Evolutionary conservation across 2,113 vertebrate genomes (phyloP).

Genomic region (Pontoporia blainvillei): DNA sequence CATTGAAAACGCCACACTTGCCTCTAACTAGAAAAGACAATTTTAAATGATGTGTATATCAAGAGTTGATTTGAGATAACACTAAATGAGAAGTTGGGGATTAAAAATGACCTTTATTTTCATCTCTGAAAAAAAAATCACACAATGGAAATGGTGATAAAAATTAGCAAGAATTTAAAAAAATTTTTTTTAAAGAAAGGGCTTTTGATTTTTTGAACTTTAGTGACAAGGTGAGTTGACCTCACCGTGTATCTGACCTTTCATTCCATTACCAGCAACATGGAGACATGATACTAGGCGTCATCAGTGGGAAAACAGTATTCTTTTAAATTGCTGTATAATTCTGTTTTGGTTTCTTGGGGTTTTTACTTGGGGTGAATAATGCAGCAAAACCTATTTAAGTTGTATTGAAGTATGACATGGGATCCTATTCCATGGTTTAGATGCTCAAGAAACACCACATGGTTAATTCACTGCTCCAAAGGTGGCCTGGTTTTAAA

Average conservation of each 20-base stretch:
- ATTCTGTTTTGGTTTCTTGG: not conserved
- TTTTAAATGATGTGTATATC: slow-evolving; percentile 31
- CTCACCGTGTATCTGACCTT: not conserved
- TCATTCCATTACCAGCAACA: not conserved
- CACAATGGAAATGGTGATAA: not conserved
- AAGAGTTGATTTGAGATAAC: slow-evolving; percentile 28
- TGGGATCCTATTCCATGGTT: too few species aligned
- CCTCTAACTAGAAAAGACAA: not conserved
- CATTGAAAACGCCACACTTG: not conserved
- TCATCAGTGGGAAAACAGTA: not conserved
- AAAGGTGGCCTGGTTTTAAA: not conserved
- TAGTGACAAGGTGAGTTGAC: not conserved
- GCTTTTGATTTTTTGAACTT: not conserved
- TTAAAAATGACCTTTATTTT: slow-evolving; percentile 48
- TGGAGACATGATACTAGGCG: not conserved
- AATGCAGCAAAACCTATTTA: not conserved
- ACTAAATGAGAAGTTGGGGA: slow-evolving; percentile 20
- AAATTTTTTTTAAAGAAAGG: not conserved
- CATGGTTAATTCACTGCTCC: not conserved
- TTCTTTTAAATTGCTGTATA: not conserved
- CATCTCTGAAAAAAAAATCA: not conserved
- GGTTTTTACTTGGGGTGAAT: not conserved
- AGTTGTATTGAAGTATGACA: not conserved
- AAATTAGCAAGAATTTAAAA: not conserved
- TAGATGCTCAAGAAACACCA: not conserved